Evolutionary conservation across 2,797 vertebrate genomes (phyloP).

Genomic region (Rhinoraja longicauda): DNA sequence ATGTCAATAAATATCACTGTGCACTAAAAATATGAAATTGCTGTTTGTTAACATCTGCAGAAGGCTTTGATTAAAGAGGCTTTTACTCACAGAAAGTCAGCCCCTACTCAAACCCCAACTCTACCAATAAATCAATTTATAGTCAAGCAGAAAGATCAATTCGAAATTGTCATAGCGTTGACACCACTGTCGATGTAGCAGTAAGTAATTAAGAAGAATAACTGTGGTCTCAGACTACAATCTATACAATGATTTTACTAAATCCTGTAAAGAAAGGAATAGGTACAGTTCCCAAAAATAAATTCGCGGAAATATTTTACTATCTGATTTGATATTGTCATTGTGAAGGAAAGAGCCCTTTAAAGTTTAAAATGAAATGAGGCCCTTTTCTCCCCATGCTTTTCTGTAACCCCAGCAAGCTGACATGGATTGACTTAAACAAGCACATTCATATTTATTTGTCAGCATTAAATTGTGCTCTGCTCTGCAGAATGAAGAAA

Average conservation of each 20-base stretch:
- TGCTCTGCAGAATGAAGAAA: neutral
- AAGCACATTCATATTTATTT: conserved; percentile 24
- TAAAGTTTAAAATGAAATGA: neutral
- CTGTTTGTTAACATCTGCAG: too few species aligned
- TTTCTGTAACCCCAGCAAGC: neutral
- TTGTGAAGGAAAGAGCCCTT: neutral
- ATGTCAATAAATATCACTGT: neutral
- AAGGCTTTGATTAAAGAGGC: neutral
- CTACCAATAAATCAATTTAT: neutral
- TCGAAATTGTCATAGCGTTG: neutral
- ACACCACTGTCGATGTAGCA: neutral
- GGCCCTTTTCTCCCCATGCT: neutral
- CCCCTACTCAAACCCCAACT: neutral
- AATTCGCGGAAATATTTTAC: neutral
- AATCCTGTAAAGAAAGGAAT: neutral
- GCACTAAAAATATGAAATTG: neutral
- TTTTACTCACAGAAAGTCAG: neutral
- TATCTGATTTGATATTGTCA: neutral
- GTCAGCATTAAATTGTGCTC: neutral
- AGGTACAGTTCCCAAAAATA: neutral
- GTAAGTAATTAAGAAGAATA: neutral
- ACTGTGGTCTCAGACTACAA: neutral
- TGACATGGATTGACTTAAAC: conserved; percentile 2
- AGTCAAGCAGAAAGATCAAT: neutral
- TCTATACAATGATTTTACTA: neutral